A percentile compares a stretch with the other conserved stretches of the same genome.
These are phyloP conservation scores for Phataginus tetradactyla DNA, from an alignment of 2,797 vertebrate genomes.

Conservation along the genomic window DNA sequence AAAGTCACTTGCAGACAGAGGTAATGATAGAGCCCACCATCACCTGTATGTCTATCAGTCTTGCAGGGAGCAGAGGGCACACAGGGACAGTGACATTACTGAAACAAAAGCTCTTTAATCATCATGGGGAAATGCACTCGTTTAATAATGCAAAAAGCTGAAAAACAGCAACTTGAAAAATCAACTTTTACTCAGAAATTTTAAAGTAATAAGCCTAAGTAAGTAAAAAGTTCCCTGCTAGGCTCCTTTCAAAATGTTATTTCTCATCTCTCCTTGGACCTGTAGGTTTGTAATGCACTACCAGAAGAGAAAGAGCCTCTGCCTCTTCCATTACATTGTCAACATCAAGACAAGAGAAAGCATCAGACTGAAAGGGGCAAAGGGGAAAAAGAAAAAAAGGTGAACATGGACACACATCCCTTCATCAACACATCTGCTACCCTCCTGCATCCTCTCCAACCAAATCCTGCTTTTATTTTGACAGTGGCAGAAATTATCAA, in stretches of 20 bases:
- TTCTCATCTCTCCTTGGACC: neutral
- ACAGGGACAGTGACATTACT: neutral
- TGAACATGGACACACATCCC: neutral
- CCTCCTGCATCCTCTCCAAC: slow-evolving; percentile 68
- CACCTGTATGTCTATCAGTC: neutral
- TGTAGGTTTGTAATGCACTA: neutral
- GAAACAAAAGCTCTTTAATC: neutral
- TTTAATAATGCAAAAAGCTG: neutral
- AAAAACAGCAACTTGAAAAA: neutral
- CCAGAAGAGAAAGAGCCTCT: neutral
- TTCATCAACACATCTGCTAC: slow-evolving; percentile 44
- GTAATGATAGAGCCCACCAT: neutral
- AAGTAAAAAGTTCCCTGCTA: neutral
- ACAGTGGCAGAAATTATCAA: slow-evolving; percentile 77
- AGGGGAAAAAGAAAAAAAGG: neutral
- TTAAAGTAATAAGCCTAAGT: neutral
- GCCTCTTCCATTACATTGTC: neutral
- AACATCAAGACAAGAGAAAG: neutral
- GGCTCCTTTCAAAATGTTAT: too few relatives aligned
- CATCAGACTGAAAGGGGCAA: neutral
- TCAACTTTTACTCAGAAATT: neutral
- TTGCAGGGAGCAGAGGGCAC: neutral
- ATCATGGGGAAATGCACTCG: neutral
- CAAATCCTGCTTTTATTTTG: slow-evolving; percentile 77
- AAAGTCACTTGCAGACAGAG: neutral